Evolutionary conservation across 2,113 vertebrate species (phyloP), one percentile per base, ranked within the genome.

Genomic region (Astur gentilis): DNA sequence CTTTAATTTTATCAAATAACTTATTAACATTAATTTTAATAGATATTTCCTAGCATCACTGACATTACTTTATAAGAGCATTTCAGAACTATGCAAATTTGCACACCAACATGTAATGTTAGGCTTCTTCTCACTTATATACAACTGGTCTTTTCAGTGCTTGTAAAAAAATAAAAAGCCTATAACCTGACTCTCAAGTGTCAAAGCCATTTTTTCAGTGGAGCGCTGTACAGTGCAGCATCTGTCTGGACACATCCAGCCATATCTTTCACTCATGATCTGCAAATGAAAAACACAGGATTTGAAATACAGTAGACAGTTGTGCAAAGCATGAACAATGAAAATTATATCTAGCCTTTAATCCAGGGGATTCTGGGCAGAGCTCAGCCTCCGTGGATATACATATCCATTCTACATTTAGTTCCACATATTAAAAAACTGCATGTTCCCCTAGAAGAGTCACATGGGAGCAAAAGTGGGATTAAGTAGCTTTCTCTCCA

Each of bases 261-360:
- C 75, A 1, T 58, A 73, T 73, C 84, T 90, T 93, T 97, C 78
- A 70, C 38, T 85, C 84, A 13, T 31, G 79, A 90, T 88, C 89
- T 85, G 73, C 89, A 70, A 87, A 75, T 58, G 89, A 57, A 62
- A 90, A 95, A 94, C 66, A 61, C 10, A 36, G 91, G 93, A 93
- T 95, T 94, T 97, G 82, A 94, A 96, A 94, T 32, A 93, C 89
- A 96, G 87, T 91, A 95, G 94, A 79, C 55, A 69, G 71, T 90
- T 94, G 91, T 96, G 91, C 62, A 91, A 90, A 93, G 93, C 84
- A 87, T 89, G 91, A 96, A 94, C 93, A 95, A 87, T 38, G 82
- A 95, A 94, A 93, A 95, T 83, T 93, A 90, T 50, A 95, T 83
- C 89, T 91, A 97, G 91, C 70, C 81, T 92, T 92, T 91, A 97